Evolutionary conservation across 2,797 vertebrate genomes (phyloP).

Genomic region (Emydoidea blandingii): DNA sequence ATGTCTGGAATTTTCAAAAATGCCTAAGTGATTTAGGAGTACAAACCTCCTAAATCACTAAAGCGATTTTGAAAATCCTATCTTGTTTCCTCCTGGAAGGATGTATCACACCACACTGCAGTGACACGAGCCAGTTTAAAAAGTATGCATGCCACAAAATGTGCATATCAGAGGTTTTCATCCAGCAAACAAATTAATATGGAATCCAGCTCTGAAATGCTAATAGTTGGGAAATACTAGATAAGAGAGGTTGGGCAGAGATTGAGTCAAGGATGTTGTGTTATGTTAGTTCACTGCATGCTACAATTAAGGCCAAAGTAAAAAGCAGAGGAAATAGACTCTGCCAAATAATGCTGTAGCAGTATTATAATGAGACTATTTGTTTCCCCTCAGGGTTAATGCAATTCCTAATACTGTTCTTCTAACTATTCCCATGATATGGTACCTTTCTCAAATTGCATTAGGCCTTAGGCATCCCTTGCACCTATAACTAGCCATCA

Average conservation of each 20-base stretch:
- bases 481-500: not conserved
- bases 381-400: not conserved
- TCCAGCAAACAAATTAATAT: not conserved
- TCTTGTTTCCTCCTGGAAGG: not conserved
- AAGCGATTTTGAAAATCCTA: too few species aligned
- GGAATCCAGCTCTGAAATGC: not conserved
- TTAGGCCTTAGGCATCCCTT: not conserved
- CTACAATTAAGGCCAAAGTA: not conserved
- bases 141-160: not conserved
- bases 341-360: not conserved
- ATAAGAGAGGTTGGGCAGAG: not conserved
- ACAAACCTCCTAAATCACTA: not conserved
- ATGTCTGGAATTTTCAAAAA: not conserved
- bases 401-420: not conserved
- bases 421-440: not conserved
- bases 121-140: not conserved
- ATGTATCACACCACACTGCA: not conserved
- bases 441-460: not conserved
- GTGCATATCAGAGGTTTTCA: not conserved
- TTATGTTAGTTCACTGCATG: not conserved
- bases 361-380: not conserved
- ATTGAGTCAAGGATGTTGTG: not conserved
- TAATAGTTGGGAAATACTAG: not conserved
- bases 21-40: not conserved
- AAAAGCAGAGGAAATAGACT: not conserved